Conservation (phyloP, 2,888 invertebrate genomes). For the Ormyrus pomaceus region DNA sequence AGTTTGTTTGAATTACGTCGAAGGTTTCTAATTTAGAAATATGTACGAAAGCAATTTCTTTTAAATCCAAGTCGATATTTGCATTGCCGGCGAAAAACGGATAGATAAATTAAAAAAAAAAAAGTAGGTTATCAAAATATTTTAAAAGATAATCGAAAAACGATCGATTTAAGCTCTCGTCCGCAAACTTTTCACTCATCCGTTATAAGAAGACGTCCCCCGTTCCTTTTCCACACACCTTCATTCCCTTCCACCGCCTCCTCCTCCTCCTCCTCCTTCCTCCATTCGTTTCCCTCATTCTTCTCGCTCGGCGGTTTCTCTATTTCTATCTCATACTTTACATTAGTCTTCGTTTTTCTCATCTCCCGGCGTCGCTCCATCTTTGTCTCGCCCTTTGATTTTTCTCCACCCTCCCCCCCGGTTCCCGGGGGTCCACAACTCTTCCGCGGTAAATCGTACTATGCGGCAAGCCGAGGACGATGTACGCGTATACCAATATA, state of each 20-base stretch:
- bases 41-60: too few species aligned
- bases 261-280: constrained; percentile 15
- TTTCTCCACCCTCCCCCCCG: constrained; percentile 7
- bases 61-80: too few species aligned
- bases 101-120: too few species aligned
- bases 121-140: too few species aligned
- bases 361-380: constrained; percentile 24
- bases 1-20: too few species aligned
- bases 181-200: not conserved
- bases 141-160: too few species aligned
- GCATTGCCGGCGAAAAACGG: too few species aligned
- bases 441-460: constrained; percentile 45
- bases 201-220: not conserved
- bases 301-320: constrained; percentile 9
- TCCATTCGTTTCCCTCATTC: constrained; percentile 20
- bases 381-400: constrained; percentile 47
- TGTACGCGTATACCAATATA: constrained; percentile 30
- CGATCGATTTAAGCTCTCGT: constrained; percentile 1
- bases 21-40: too few species aligned
- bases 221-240: not conserved
- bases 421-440: constrained; percentile 47
- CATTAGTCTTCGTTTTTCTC: too few species aligned
- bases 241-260: not conserved
- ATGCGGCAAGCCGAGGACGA: not conserved
- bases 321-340: too few species aligned